Evolutionary conservation across 1,140 invertebrate species (phyloP).

Genomic region (Panonychus citri): DNA sequence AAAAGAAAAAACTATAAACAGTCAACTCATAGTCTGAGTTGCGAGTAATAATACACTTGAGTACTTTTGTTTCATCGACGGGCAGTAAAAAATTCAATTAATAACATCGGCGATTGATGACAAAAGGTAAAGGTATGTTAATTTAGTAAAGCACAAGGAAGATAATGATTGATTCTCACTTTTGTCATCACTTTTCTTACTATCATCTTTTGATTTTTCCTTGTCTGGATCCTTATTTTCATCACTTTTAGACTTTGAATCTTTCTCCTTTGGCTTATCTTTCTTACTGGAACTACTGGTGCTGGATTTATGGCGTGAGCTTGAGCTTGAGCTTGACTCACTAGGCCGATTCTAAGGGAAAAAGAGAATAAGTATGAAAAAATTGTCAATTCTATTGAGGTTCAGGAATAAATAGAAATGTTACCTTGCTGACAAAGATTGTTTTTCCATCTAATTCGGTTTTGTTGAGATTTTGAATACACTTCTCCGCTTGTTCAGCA

Average conservation of each 20-base stretch:
- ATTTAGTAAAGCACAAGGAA: too few relatives aligned
- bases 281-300: neutral
- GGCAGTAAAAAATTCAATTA: too few relatives aligned
- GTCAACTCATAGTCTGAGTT: too few relatives aligned
- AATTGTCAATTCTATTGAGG: neutral
- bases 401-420: neutral
- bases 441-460: slow-evolving; percentile 76
- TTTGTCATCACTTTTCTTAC: too few relatives aligned
- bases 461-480: slow-evolving; percentile 62
- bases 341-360: neutral
- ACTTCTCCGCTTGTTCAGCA: slow-evolving; percentile 60
- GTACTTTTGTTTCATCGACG: too few relatives aligned
- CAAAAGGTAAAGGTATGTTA: too few relatives aligned
- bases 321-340: neutral
- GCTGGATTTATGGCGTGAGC: neutral
- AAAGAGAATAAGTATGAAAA: neutral
- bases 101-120: too few relatives aligned
- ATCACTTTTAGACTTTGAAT: neutral
- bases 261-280: neutral
- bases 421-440: slow-evolving; percentile 34
- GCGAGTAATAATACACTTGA: too few relatives aligned
- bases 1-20: too few relatives aligned
- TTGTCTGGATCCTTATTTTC: neutral
- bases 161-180: too few relatives aligned
- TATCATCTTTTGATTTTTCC: too few relatives aligned